Evolutionary conservation across 2,797 vertebrate genomes (phyloP).

Genomic region (Syndactyla subalaris): DNA sequence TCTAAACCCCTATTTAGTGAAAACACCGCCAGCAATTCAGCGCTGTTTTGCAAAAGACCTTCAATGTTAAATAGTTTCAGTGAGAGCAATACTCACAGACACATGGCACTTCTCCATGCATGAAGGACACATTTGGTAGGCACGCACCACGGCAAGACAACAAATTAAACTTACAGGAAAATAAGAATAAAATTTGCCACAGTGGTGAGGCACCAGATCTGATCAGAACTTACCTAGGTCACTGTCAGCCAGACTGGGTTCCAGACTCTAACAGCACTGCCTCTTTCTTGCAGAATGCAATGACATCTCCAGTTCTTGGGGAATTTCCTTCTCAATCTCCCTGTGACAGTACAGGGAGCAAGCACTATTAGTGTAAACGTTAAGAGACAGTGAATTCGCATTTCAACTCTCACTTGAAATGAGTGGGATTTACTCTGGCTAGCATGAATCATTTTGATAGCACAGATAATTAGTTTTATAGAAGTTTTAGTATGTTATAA

Average conservation of each 20-base stretch:
- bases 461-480: conserved; percentile 39
- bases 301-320: background rate
- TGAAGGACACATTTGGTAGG: fast-evolving
- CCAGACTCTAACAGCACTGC: fast-evolving
- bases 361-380: background rate
- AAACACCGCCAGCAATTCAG: background rate
- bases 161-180: background rate
- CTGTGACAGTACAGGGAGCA: fast-evolving
- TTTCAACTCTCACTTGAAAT: background rate
- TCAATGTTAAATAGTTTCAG: background rate
- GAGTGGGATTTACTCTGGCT: background rate
- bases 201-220: background rate
- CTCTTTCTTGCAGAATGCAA: background rate
- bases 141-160: background rate
- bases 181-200: background rate
- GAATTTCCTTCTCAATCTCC: background rate
- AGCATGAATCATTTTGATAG: conserved; percentile 59
- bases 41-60: background rate
- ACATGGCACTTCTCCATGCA: background rate
- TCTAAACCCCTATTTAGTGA: background rate
- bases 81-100: background rate
- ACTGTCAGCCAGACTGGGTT: background rate
- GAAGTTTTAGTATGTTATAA: conserved; percentile 24
- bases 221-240: background rate
- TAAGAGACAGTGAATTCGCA: background rate